These are phyloP conservation scores for Rutpela maculata DNA, from an alignment of 2,888 invertebrate genomes.

Conservation along the genomic window DNA sequence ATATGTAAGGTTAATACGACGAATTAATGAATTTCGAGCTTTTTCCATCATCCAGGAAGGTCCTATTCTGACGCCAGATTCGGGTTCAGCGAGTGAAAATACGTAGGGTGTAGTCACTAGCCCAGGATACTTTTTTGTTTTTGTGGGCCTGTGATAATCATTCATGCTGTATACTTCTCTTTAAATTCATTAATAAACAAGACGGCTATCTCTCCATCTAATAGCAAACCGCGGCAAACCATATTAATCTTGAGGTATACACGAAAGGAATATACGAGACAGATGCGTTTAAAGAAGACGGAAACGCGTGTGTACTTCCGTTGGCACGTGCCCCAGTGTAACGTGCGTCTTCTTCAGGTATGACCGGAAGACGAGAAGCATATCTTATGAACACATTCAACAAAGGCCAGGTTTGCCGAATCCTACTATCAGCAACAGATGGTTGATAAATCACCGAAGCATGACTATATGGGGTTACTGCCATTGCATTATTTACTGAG, in stretches of 20 bases:
- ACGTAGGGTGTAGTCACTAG: too few species aligned
- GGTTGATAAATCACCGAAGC: slow-evolving; percentile 55
- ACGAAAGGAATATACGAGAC: neutral
- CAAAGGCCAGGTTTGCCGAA: slow-evolving; percentile 21
- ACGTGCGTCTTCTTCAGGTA: slow-evolving; percentile 31
- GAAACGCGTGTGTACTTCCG: slow-evolving; percentile 36
- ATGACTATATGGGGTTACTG: slow-evolving; percentile 51
- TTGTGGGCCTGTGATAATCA: too few species aligned
- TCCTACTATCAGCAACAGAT: slow-evolving; percentile 57
- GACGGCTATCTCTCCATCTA: neutral
- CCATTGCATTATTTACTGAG: slow-evolving; percentile 5
- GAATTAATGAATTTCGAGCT: too few species aligned
- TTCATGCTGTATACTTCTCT: neutral
- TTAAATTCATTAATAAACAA: neutral
- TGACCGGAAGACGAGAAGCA: slow-evolving; percentile 28
- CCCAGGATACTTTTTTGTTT: too few species aligned
- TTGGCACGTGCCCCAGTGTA: slow-evolving; percentile 36
- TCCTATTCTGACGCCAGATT: too few species aligned
- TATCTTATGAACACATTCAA: slow-evolving; percentile 19
- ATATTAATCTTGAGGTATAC: neutral
- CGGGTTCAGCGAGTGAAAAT: too few species aligned
- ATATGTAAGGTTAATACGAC: too few species aligned
- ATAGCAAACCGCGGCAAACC: neutral
- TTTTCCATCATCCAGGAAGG: too few species aligned
- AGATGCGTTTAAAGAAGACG: slow-evolving; percentile 32